Evolutionary conservation across 2,113 vertebrate genomes (phyloP), one percentile per base, ranked within the genome.

Genomic region (Dinomys branickii): DNA sequence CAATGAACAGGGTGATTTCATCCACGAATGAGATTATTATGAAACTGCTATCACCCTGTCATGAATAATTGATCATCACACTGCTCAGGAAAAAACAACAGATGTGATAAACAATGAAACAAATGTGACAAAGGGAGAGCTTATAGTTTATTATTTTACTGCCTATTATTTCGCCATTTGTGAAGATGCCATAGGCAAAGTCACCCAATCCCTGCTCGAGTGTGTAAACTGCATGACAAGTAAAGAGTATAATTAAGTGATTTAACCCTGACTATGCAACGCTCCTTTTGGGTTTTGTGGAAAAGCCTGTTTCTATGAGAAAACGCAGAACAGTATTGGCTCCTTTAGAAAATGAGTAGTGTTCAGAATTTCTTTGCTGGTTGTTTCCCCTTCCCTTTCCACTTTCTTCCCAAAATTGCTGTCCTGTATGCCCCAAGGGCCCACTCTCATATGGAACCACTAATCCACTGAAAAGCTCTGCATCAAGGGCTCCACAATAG

Each of bases 21-120:
- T 94, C 95, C 82, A 24, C 4, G 30, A 94, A 94, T 81, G 67
- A 94, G 96, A 98, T 93, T 97, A 97, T 98, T 97, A 97, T 88
- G 93, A 92, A 96, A 98, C 8, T 84, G 73, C 30, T 98, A 98
- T 98, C 96, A 92, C 54, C 91, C 89, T 96, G 92, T 96, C 69
- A 77, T 97, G 90, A 98, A 98, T 98, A 98, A 98, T 97, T 98
- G 96, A 95, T 97, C 85, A 69, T 59, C 85, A 47, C 69, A 98
- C 58, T 94, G 59, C 89, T 61, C 63, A 69, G 50, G 26, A 22
- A 33, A 61, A 95, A 95, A 96, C 7, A 1, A 69, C 69, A 98
- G 95, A 94, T 97, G 95, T 97, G 93, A 97, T 97, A 97, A 98
- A 97, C 88, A 97, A 92, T 9, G 1, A 44, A 95, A 97, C 14